These are phyloP conservation scores for Jaculus jaculus DNA, from an alignment of 2,113 vertebrate species.

Conservation along the genomic window DNA sequence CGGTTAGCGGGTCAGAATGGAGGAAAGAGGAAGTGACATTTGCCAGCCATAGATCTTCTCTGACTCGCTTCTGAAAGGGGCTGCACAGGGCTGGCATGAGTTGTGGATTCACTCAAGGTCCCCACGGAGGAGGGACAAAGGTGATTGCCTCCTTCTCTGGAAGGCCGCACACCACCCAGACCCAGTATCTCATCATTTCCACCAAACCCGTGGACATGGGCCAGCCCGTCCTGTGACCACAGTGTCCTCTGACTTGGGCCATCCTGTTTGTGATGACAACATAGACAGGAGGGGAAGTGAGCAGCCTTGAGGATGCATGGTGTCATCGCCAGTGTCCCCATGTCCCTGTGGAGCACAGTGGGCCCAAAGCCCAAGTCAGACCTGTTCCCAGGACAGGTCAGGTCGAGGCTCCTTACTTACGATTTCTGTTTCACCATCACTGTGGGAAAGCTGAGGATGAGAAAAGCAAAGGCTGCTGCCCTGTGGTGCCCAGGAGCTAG, in stretches of 20 bases:
- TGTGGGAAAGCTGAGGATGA: neutral
- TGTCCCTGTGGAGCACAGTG: neutral
- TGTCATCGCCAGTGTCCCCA: neutral
- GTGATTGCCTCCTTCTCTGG: neutral
- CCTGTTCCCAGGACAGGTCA: neutral
- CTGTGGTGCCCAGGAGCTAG: neutral
- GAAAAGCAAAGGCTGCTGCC: neutral
- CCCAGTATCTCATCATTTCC: rapidly evolving
- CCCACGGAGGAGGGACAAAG: neutral
- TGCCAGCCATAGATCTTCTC: neutral
- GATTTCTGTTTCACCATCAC: neutral
- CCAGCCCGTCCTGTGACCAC: neutral
- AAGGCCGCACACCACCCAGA: rapidly evolving
- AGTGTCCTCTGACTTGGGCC: neutral
- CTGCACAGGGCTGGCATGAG: neutral
- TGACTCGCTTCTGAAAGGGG: neutral
- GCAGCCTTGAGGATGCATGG: rapidly evolving
- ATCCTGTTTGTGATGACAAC: neutral
- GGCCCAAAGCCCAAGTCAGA: rapidly evolving
- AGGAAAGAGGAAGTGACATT: neutral
- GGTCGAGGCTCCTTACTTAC: rapidly evolving
- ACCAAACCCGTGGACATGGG: rapidly evolving
- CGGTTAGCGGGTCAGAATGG: neutral
- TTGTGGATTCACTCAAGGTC: rapidly evolving
- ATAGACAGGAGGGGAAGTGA: too few species aligned